Evolutionary conservation across 2,797 vertebrate genomes (phyloP).

Genomic region (Pygocentrus nattereri): DNA sequence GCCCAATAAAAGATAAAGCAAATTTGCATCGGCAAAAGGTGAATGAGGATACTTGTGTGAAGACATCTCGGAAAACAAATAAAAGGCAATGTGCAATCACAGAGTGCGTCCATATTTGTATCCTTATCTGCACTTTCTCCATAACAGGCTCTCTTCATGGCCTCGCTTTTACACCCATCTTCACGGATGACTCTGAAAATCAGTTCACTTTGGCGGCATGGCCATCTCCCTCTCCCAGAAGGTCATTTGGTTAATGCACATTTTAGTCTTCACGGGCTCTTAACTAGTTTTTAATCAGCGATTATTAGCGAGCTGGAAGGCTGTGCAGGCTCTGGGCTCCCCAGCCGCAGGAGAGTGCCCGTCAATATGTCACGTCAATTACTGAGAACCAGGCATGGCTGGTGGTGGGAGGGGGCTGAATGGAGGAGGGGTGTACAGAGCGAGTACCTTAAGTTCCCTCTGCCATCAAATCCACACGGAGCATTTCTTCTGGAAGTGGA

Average conservation of each 20-base stretch:
- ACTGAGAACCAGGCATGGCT: constrained; percentile 53
- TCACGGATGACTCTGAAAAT: constrained; percentile 53
- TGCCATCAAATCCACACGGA: constrained; percentile 12
- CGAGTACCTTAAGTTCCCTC: constrained; percentile 7
- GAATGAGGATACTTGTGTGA: constrained; percentile 48
- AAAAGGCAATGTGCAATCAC: constrained; percentile 44
- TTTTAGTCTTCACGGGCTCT: constrained; percentile 90
- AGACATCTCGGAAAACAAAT: constrained; percentile 51
- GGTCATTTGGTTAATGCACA: constrained; percentile 89
- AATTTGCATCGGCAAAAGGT: constrained; percentile 37
- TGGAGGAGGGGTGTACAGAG: background rate
- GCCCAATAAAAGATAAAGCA: constrained; percentile 58
- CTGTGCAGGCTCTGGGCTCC: constrained; percentile 72
- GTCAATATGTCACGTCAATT: constrained; percentile 88
- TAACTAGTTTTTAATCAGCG: constrained; percentile 96
- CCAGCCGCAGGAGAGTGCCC: constrained; percentile 79
- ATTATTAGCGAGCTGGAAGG: constrained; percentile 87
- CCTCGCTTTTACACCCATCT: constrained; percentile 31
- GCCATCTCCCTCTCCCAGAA: constrained; percentile 74
- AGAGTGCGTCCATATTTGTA: constrained; percentile 44
- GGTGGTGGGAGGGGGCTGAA: constrained; percentile 55
- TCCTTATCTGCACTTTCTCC: constrained; percentile 60
- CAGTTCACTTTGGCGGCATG: constrained; percentile 62
- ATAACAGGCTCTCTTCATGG: constrained; percentile 58
- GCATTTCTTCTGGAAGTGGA: constrained; percentile 21